These are phyloP conservation scores for Melipona beecheii DNA, from an alignment of 2,888 invertebrate species.

Conservation along the genomic window DNA sequence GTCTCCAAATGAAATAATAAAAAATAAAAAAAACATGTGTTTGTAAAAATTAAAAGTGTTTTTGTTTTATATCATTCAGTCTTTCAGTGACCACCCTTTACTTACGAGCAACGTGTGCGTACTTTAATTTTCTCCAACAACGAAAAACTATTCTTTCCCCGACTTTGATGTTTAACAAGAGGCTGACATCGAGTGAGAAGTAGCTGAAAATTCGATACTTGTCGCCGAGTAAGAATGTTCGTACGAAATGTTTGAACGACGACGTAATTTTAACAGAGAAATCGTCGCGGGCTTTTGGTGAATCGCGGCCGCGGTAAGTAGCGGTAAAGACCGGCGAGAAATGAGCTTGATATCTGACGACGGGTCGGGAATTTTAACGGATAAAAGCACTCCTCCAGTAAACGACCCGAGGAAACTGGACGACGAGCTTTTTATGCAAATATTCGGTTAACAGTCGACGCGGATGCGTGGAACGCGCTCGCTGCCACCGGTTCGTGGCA, in stretches of 20 bases:
- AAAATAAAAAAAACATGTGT: too few species aligned
- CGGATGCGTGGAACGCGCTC: background rate
- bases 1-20: too few species aligned
- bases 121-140: background rate
- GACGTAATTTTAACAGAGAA: background rate
- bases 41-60: too few species aligned
- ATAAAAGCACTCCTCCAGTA: constrained; percentile 43
- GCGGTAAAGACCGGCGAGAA: constrained; percentile 29
- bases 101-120: background rate
- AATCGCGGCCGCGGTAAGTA: constrained; percentile 9
- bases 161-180: background rate
- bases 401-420: constrained; percentile 30
- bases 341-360: constrained; percentile 13
- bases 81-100: too few species aligned
- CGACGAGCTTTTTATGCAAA: constrained; percentile 55
- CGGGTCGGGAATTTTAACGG: constrained; percentile 51
- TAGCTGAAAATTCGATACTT: background rate
- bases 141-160: background rate
- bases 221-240: background rate
- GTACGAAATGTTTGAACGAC: background rate
- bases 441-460: constrained; percentile 36
- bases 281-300: background rate
- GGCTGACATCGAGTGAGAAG: background rate
- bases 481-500: constrained; percentile 24
- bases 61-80: too few species aligned